Evolutionary conservation across 2,888 invertebrate genomes (phyloP).

Genomic region (Mythimna albipuncta): DNA sequence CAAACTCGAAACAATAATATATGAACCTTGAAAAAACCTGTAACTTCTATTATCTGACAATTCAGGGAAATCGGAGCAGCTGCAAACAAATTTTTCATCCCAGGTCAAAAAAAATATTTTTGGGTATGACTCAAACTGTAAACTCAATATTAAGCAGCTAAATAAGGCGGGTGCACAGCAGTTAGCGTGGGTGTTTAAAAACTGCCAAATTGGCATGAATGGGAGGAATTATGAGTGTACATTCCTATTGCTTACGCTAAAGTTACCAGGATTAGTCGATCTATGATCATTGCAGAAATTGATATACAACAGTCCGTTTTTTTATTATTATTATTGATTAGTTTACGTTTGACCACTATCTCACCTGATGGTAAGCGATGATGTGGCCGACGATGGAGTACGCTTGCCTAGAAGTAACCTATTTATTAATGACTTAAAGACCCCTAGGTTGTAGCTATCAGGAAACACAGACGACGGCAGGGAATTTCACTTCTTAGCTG

Average conservation of each 20-base stretch:
- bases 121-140: constrained; percentile 48
- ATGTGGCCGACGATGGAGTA: too few relatives aligned
- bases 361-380: too few relatives aligned
- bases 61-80: neutral
- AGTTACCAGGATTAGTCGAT: neutral
- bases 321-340: too few relatives aligned
- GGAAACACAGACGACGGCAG: too few relatives aligned
- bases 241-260: constrained; percentile 23
- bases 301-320: neutral
- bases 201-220: constrained; percentile 52
- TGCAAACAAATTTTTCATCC: constrained; percentile 13
- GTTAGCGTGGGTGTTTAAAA: constrained; percentile 54
- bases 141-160: constrained; percentile 17
- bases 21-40: constrained; percentile 9
- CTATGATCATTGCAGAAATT: neutral
- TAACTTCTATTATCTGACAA: constrained; percentile 8
- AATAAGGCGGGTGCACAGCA: constrained; percentile 34
- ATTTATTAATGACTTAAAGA: too few relatives aligned
- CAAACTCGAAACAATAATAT: neutral
- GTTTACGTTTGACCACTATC: too few relatives aligned
- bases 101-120: constrained; percentile 48
- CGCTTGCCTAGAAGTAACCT: too few relatives aligned
- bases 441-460: too few relatives aligned
- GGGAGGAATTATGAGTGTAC: constrained; percentile 41
- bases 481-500: too few relatives aligned